Base-by-base conservation (phyloP, 2,113 vertebrate genomes). In the Nerophis lumbriciformis region DNA sequence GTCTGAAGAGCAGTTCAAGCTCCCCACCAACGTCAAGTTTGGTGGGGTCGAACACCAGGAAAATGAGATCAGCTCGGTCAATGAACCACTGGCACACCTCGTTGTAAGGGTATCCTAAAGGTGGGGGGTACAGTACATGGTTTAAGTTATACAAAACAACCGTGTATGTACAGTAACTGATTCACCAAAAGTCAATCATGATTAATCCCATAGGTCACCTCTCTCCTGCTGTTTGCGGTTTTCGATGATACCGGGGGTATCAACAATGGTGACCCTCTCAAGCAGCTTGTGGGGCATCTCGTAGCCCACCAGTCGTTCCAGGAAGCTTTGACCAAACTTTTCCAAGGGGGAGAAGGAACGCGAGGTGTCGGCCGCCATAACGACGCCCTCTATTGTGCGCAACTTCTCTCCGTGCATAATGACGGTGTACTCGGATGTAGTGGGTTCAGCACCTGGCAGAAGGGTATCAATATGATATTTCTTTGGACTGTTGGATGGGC, bases 41-140 rank as follows among this genome's bases (percentile, higher is more conserved):
- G 0, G 97, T 99, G 38, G 97, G 96, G 80, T 98, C 96, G 42
- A 99, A 99, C 75, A 97, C 95, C 14, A 98, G 91, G 59, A 99
- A 98, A 85, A 99, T 99, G 62, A 99, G 92, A 67, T 99, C 97
- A 0, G 96, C 96, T 66, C 96, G 91, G 69, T 99, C 97, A 0
- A 99, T 99, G 85, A 99, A 99, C 96, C 96, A 99, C 78, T 99
- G 97, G 83, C 97, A 99, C 77, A 99, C 97, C 0, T 99, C 96
- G 0, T 94, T 98, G 91, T 98, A 99, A 0, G 96, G 96, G 88
- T 99, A 99, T 56, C 96, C 97, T 99, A 28, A 28, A 28, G 68
- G 15, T 15, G 35, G 21, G 10, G 50, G 39, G 5, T 8, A 38
- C 4, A 36, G 15, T 15, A 49, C 38, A 21, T 10, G 42, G 13